Evolutionary conservation across 2,888 invertebrate genomes (phyloP), one percentile per base, ranked within the genome.

Genomic region (Neria commutata): DNA sequence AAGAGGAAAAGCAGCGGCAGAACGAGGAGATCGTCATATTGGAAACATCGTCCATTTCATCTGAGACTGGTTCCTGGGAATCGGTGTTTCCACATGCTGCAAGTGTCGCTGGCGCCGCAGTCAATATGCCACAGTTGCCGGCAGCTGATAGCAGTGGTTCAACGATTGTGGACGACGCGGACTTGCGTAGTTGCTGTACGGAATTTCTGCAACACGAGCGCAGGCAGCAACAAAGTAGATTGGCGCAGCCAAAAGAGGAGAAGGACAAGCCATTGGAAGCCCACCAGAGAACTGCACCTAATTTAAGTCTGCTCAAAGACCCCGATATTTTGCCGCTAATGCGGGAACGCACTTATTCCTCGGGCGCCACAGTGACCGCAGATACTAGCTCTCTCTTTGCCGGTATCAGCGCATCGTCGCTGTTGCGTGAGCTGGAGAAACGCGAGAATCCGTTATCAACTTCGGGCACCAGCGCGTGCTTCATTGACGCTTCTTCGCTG

Each of bases 401-500:
- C 6, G 69, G 67, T 17, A 64, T 68, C n/a, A 74, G 69, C 54
- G 65, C 75, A 23, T 69, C 67, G 23, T 72, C 73, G 2, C n/a
- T 73, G 51, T 19, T 69, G 46, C 63, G 70, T 1, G 64, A 75
- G 25, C 64, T 75, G 29, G 73, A 74, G 61, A 70, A 73, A 53
- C 67, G 71, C 2, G 76, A 76, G n/a, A 76, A 75, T 59, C 67
- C 73, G 17, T 51, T 78, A 58, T 70, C 71, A n/a, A 72, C 72
- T 14, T 76, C 77, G 0, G 75, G 70, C n/a, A 69, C 70, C 16
- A 76, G 75, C 80, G 86, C 87, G 60, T 92, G 89, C 76, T 92
- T 91, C 69, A 92, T 92, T 66, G 91, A 91, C 77, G 91, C 91
- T 16, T 88, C 91, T 6, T 88, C 87, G 73, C 82, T 92, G 63